Percentiles rank a stretch among this genome's conserved stretches.
phyloP scores from a whole-genome alignment of 2,113 vertebrate genomes.

The Notarius lentiginosus region DNA sequence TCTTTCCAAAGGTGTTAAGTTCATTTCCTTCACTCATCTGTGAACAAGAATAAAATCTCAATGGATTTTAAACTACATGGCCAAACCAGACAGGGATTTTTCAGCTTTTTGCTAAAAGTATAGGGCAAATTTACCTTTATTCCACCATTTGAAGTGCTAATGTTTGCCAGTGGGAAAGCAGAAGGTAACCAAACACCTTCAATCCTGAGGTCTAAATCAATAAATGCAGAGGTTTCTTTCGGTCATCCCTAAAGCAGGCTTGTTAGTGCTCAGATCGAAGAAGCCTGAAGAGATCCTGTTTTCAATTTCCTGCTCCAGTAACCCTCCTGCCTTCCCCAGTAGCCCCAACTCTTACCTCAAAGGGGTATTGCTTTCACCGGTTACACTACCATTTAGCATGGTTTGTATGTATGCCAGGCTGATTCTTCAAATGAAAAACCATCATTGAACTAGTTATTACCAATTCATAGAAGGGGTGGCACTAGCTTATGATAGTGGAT shows the following conservation, averaged over 20 bases:
- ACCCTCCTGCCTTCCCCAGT: constrained; percentile 30
- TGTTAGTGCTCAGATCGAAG: constrained; percentile 52
- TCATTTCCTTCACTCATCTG: constrained; percentile 24
- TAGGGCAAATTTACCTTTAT: neutral
- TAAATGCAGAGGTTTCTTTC: constrained; percentile 44
- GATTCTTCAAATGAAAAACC: neutral
- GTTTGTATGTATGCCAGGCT: neutral
- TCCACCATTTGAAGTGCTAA: neutral
- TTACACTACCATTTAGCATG: constrained; percentile 21
- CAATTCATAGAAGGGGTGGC: neutral
- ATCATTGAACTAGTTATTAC: neutral
- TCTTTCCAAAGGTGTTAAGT: constrained; percentile 19
- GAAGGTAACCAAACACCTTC: constrained; percentile 10
- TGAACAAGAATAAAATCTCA: constrained; percentile 6
- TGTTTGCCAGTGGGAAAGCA: constrained; percentile 33
- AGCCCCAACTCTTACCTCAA: constrained; percentile 23
- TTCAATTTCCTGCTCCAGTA: constrained; percentile 64
- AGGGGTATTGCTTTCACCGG: constrained; percentile 36
- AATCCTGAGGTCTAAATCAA: constrained; percentile 42
- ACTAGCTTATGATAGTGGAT: neutral
- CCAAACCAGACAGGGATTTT: neutral
- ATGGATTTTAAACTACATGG: constrained; percentile 8
- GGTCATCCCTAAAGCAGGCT: constrained; percentile 51
- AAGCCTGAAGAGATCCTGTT: constrained; percentile 44
- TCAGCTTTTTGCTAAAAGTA: too few species aligned